Base-by-base conservation (phyloP, 2,888 invertebrate genomes). In the Drosophila buzzatii region DNA sequence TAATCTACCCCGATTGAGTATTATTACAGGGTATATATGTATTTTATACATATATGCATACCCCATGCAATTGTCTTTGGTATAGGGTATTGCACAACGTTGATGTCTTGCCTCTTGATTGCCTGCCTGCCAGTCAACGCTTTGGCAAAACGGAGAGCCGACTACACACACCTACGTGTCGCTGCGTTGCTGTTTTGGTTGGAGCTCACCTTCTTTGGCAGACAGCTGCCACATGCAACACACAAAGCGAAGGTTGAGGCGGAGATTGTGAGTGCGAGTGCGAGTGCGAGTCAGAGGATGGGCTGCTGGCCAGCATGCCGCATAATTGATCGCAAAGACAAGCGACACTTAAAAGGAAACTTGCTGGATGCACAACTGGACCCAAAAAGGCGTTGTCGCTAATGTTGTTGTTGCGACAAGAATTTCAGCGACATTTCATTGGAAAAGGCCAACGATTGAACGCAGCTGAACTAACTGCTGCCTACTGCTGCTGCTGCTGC, bases 381-480 rank as follows among this genome's bases (percentile, higher is more conserved):
- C 85, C 89, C 68, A 89, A 90, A 90, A 90, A 90, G 85, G 90
- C 90, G 85, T 90, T 89, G 89, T 86, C 81, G 70, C 35, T 62
- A 57, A 31, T 65, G 73, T 52, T 68, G 68, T 27, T 61, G 72
- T 45, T 41, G 41, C n/a, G 76, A 77, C 77, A 82, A 71, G 85
- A 82, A 82, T 82, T 82, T 69, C 80, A 69, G 69, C 83, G 82
- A 74, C 71, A 69, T 89, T 85, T 90, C 84, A 69, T 67, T 70
- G 90, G 89, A 89, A 85, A 76, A 72, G 83, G 82, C 76, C 79
- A 79, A 55, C 56, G 45, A 57, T 52, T 62, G 57, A 33, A 39
- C 42, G 39, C 72, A 59, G 59, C 39, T 55, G 18, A 55, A 42
- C 49, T 60, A 66, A 60, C 23, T 18, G 61, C 33, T 20, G 58